These are phyloP conservation scores for Hylaea fasciaria DNA, from an alignment of 2,888 invertebrate genomes.

Conservation along the genomic window DNA sequence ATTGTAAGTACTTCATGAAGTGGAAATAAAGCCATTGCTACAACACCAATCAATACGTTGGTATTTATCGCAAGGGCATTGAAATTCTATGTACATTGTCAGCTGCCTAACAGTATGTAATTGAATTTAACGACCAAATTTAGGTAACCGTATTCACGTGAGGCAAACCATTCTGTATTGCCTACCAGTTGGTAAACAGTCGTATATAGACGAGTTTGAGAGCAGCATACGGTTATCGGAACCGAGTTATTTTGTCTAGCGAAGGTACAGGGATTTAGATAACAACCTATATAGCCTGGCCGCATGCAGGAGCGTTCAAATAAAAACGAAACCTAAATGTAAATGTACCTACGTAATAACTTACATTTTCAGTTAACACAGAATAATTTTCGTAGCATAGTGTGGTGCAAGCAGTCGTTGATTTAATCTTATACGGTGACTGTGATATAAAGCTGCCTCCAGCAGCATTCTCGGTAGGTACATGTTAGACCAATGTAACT, in stretches of 20 bases:
- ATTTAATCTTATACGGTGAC: conserved; percentile 26
- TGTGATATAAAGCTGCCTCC: conserved; percentile 25
- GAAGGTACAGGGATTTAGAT: too few species aligned
- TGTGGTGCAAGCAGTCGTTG: conserved; percentile 14
- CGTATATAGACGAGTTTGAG: not conserved
- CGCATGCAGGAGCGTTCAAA: too few species aligned
- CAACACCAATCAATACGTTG: too few species aligned
- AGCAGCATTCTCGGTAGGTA: conserved; percentile 15
- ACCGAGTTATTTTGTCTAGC: too few species aligned
- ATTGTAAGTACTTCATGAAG: too few species aligned
- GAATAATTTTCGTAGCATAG: conserved; percentile 13
- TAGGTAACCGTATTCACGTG: conserved; percentile 9
- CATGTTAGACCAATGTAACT: conserved; percentile 49
- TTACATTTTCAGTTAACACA: conserved; percentile 12
- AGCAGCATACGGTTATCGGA: not conserved
- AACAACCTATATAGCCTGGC: too few species aligned
- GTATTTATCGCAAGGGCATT: conserved; percentile 15
- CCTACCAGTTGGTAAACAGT: not conserved
- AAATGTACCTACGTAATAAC: not conserved
- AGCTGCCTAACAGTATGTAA: conserved; percentile 1
- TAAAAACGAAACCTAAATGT: too few species aligned
- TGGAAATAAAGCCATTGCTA: too few species aligned
- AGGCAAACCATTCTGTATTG: conserved; percentile 8
- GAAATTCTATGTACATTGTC: conserved; percentile 17
- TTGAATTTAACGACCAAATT: conserved; percentile 13